Percentiles rank a stretch among this genome's conserved stretches.
Evolutionary conservation across 2,113 vertebrate genomes (phyloP).

Genomic region (Psettodes erumei): DNA sequence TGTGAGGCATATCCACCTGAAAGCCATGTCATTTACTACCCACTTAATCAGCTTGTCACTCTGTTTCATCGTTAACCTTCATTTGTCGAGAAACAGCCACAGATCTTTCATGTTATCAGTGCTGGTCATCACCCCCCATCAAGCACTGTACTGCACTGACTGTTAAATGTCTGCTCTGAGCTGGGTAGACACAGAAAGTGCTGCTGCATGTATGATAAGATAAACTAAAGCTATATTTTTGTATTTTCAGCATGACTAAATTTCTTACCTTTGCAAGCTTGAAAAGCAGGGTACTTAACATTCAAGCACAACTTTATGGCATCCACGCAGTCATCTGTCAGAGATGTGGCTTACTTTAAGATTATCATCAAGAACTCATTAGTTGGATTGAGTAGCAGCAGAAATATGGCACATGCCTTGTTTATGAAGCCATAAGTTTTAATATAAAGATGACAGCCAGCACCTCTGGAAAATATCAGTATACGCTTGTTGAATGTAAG

Average conservation of each 20-base stretch:
- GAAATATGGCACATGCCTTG: constrained; percentile 16
- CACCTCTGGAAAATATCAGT: constrained; percentile 36
- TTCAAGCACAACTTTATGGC: neutral
- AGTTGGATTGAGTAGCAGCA: constrained; percentile 29
- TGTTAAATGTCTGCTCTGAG: constrained; percentile 1
- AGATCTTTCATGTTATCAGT: constrained; percentile 22
- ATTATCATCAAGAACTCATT: constrained; percentile 28
- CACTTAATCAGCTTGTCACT: constrained; percentile 56
- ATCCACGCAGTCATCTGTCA: neutral
- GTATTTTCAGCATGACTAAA: neutral
- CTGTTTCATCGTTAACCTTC: constrained; percentile 47
- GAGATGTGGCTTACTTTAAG: neutral
- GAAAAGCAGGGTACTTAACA: neutral
- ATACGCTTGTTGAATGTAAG: constrained; percentile 25
- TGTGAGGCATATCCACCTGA: constrained; percentile 21
- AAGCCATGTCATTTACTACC: constrained; percentile 22
- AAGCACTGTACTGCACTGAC: constrained; percentile 17
- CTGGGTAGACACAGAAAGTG: neutral
- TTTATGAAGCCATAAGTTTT: constrained; percentile 42
- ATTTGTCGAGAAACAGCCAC: constrained; percentile 41
- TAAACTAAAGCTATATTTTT: neutral
- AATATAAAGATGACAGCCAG: constrained; percentile 39
- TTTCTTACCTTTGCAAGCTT: neutral
- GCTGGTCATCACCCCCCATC: constrained; percentile 43
- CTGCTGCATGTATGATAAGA: neutral